Evolutionary conservation across 2,888 invertebrate species (phyloP).

Genomic region (Pharmacophagus antenor): DNA sequence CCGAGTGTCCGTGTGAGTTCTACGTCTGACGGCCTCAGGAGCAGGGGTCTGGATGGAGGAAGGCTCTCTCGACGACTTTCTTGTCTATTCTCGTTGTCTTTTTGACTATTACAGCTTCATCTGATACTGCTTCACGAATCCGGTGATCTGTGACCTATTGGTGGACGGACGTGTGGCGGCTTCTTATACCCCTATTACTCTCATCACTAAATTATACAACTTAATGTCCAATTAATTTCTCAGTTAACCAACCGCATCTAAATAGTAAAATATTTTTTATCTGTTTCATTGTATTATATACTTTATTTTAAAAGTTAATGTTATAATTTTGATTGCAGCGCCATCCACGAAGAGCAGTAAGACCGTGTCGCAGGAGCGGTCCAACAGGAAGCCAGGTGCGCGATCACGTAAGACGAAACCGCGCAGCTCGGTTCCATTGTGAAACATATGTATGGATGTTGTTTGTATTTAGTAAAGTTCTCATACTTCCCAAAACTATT

Average conservation of each 20-base stretch:
- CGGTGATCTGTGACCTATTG: no score
- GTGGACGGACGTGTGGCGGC: no score
- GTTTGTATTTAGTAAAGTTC: neutral
- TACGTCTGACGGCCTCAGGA: neutral
- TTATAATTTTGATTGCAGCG: constrained; percentile 34
- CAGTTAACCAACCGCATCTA: neutral
- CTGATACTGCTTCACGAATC: no score
- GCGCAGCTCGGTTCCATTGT: neutral
- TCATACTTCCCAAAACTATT: no score
- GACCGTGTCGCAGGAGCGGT: neutral
- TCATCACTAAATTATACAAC: no score
- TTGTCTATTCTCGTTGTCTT: no score
- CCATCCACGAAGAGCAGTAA: constrained; percentile 36
- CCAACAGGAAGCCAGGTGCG: neutral
- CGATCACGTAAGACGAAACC: neutral
- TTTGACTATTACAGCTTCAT: no score
- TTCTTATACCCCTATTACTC: no score
- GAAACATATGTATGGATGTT: no score
- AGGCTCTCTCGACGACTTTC: no score
- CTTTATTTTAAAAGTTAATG: constrained; percentile 41
- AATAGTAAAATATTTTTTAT: neutral
- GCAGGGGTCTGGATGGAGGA: no score
- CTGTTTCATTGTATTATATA: neutral
- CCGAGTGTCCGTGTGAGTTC: constrained; percentile 42
- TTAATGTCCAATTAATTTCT: no score